phyloP scores from a whole-genome alignment of 2,113 vertebrate species.

The Vulpes ferrilata region DNA sequence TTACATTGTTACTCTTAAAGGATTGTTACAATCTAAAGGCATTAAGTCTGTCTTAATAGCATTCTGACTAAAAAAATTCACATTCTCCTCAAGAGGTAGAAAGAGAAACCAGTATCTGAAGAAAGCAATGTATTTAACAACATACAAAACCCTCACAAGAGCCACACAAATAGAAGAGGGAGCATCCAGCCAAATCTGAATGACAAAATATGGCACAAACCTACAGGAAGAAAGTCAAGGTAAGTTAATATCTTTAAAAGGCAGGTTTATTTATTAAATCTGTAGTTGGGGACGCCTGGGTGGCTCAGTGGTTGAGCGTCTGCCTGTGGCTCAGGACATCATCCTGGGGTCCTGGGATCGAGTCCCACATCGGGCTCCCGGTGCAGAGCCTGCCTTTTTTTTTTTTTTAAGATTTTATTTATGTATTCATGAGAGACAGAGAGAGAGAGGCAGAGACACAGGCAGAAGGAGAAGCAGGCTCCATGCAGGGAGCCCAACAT shows the following conservation, averaged over 20 bases:
- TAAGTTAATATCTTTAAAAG: neutral
- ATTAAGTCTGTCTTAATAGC: neutral
- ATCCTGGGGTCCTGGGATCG: too few relatives aligned
- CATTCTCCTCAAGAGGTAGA: neutral
- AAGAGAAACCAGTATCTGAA: constrained; percentile 25
- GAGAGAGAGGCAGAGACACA: too few relatives aligned
- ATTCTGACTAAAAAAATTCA: constrained; percentile 4
- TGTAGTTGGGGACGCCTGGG: neutral
- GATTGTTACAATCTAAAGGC: neutral
- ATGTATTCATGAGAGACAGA: too few relatives aligned
- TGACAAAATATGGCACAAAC: neutral
- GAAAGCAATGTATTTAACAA: neutral
- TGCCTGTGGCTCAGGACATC: too few relatives aligned
- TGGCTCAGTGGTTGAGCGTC: too few relatives aligned
- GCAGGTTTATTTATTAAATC: neutral
- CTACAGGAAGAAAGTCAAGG: neutral
- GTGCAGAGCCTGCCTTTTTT: too few relatives aligned
- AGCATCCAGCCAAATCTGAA: neutral
- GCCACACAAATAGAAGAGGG: neutral
- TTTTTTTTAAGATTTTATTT: too few relatives aligned
- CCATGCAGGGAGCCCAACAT: too few relatives aligned
- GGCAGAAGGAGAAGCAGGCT: too few relatives aligned
- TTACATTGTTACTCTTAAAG: neutral
- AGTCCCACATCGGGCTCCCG: too few relatives aligned
- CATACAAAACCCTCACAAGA: neutral